These are phyloP conservation scores for Apodemia mormo DNA, from an alignment of 2,888 invertebrate genomes.

Conservation along the genomic window DNA sequence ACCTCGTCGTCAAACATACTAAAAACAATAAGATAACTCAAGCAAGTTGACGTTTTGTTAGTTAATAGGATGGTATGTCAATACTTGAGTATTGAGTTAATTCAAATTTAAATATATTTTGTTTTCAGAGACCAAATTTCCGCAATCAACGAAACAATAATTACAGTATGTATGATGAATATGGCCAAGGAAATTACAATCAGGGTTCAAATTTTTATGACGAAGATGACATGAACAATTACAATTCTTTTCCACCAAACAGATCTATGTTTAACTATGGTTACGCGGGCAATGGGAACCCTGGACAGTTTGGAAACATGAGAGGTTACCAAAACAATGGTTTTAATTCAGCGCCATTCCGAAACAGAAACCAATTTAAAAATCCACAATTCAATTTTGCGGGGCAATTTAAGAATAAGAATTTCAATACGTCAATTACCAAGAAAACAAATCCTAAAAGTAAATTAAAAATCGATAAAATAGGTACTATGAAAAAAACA, in stretches of 20 bases:
- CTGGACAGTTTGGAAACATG: not conserved
- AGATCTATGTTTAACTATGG: not conserved
- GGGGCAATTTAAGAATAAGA: not conserved
- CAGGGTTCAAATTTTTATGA: not conserved
- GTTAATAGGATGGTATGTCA: too few relatives aligned
- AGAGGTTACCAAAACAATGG: not conserved
- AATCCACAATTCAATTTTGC: not conserved
- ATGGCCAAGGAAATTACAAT: not conserved
- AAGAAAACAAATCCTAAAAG: slow-evolving; percentile 2
- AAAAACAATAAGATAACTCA: too few relatives aligned
- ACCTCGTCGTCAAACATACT: too few relatives aligned
- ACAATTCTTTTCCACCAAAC: not conserved
- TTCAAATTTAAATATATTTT: not conserved
- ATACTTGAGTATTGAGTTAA: too few relatives aligned
- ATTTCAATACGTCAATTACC: not conserved
- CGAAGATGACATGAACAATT: not conserved
- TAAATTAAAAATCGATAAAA: not conserved
- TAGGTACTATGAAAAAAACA: not conserved
- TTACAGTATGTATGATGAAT: not conserved
- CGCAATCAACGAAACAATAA: not conserved
- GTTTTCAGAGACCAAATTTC: not conserved
- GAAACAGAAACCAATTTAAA: not conserved
- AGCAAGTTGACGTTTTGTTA: too few relatives aligned
- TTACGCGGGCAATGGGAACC: not conserved
- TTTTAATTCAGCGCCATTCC: not conserved